These are phyloP conservation scores for Melanerpes formicivorus DNA, from an alignment of 2,113 vertebrate species.

Conservation along the genomic window DNA sequence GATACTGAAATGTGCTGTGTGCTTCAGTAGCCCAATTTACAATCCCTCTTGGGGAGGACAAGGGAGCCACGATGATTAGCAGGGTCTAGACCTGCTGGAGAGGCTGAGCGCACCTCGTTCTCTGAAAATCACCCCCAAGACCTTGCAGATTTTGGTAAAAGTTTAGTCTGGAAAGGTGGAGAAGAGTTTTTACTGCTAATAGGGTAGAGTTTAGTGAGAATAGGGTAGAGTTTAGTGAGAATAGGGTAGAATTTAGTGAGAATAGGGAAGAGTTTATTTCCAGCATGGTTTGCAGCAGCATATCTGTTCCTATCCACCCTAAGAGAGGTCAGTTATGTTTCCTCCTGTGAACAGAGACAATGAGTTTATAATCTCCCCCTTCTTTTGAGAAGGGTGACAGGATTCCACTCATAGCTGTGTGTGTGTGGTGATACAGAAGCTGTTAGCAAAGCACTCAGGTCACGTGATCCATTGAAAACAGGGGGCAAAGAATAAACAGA, in stretches of 20 bases:
- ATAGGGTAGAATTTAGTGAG: not conserved
- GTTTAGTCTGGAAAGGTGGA: not conserved
- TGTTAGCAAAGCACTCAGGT: conserved; percentile 4
- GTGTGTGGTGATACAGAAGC: not conserved
- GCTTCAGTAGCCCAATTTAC: not conserved
- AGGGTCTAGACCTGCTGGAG: not conserved
- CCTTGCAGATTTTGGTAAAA: not conserved
- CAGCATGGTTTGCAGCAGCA: not conserved
- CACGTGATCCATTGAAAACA: not conserved
- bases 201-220: not conserved
- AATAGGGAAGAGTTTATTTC: not conserved
- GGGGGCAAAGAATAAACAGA: not conserved
- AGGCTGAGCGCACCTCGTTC: not conserved
- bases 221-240: not conserved
- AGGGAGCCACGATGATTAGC: not conserved
- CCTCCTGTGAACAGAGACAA: not conserved
- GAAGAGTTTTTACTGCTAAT: not conserved
- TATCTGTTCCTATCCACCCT: not conserved
- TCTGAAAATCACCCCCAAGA: not conserved
- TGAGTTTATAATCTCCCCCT: not conserved
- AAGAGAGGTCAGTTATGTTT: not conserved
- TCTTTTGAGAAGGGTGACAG: not conserved
- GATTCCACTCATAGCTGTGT: not conserved
- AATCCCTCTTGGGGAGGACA: not conserved
- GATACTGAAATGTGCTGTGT: not conserved